A percentile compares a stretch with the other conserved stretches of the same genome.
phyloP scores from a whole-genome alignment of 2,888 invertebrate genomes.

The Agriopis marginaria region DNA sequence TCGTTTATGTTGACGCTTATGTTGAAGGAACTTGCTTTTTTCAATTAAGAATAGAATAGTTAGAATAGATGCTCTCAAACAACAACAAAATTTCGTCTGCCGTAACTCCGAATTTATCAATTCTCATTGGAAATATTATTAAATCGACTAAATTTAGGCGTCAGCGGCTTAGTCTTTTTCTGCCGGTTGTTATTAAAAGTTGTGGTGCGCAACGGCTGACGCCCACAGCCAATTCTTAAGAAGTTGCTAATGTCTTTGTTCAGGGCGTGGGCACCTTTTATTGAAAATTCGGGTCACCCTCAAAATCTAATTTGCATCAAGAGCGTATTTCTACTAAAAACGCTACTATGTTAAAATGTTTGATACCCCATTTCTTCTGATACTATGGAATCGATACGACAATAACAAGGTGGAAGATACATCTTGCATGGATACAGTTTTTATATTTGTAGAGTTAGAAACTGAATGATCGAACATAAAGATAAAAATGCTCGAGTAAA shows the following conservation, averaged over 20 bases:
- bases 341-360: slow-evolving; percentile 19
- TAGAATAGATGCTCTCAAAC: no score
- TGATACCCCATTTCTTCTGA: slow-evolving; percentile 19
- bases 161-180: slow-evolving; percentile 13
- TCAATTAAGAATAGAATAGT: no score
- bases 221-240: slow-evolving; percentile 54
- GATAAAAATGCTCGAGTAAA: no score
- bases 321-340: slow-evolving; percentile 47
- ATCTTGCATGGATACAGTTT: slow-evolving; percentile 1
- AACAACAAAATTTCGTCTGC: neutral
- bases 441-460: neutral
- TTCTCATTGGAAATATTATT: slow-evolving; percentile 24
- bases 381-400: slow-evolving; percentile 19
- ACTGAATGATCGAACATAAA: no score
- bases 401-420: slow-evolving; percentile 19
- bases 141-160: slow-evolving; percentile 26
- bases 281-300: slow-evolving; percentile 56
- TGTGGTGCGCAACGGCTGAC: slow-evolving; percentile 37
- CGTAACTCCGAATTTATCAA: neutral
- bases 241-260: slow-evolving; percentile 60
- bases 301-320: slow-evolving; percentile 61
- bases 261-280: slow-evolving; percentile 53
- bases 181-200: slow-evolving; percentile 47
- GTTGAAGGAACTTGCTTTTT: no score
- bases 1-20: no score